Evolutionary conservation across 2,113 vertebrate genomes (phyloP), one percentile per base, ranked within the genome.

Genomic region (Brachypodius melanocephalos): DNA sequence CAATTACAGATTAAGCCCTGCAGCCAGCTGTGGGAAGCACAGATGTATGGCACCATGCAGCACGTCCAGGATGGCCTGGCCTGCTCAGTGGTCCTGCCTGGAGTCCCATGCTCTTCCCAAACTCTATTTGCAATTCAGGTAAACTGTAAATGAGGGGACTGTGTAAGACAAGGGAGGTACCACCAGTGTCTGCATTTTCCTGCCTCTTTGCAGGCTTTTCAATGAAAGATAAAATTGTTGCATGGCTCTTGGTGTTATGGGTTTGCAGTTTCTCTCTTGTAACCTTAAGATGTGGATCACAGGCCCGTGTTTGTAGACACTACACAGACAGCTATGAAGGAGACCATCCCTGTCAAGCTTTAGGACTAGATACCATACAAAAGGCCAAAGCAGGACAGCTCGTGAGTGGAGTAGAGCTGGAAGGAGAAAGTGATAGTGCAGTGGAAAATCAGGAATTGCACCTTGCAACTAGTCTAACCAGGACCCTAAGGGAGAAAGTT

Each of bases 381-480:
- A 88, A 82, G n/a, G 32, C 22, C 34, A 76, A 57, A 82, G 66
- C 3, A 14, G 62, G 31, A 34, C 40, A 72, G 31, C 45, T 79
- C 3, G 0, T 68, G 77, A 66, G 74, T 76, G 57, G 87, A 65
- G 54, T 32, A 63, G 76, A 57, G 45, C 40, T 90, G 45, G 43
- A 71, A 81, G n/a, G 45, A 81, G 43, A 72, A 92, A 74, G 69
- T 52, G 48, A 28, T 38, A 66, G 7, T 81, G 52, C 31, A 38
- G 38, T 25, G 55, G 93, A 95, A 94, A 91, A 91, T 78, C 77
- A 76, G 69, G 84, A 91, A 79, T 6, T 61, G 36, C 36, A 68
- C 22, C 61, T 72, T 78, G 19, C 31, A 68, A 68, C 69, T 42
- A 45, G 77, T 87, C 61, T 85, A 93, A 85, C 69, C 74, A 82